Conservation (phyloP, 2,888 invertebrate species). For the Chloroclysta siterata region DNA sequence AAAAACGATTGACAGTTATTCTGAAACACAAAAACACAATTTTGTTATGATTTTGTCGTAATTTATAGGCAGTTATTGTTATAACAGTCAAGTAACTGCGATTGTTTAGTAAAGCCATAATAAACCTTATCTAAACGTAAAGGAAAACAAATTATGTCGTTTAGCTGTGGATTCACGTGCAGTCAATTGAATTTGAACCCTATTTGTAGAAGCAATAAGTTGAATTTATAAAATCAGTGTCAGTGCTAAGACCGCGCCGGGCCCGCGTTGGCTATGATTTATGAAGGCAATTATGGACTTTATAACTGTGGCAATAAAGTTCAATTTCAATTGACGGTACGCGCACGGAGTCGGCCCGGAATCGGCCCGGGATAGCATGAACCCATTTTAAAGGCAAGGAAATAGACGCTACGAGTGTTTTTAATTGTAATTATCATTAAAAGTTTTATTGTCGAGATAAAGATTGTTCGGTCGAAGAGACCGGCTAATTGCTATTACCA, state of each 20-base stretch:
- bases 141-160: constrained; percentile 30
- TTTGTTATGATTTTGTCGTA: not conserved
- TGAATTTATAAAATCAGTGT: too few relatives aligned
- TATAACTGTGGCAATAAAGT: too few relatives aligned
- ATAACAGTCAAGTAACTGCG: not conserved
- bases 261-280: too few relatives aligned
- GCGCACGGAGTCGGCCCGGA: too few relatives aligned
- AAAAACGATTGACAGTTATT: too few relatives aligned
- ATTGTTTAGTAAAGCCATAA: constrained; percentile 10
- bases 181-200: too few relatives aligned
- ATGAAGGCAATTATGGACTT: too few relatives aligned
- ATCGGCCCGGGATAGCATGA: too few relatives aligned
- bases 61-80: not conserved
- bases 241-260: too few relatives aligned
- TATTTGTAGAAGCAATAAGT: too few relatives aligned
- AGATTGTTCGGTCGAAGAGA: constrained; percentile 32
- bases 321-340: too few relatives aligned
- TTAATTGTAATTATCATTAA: constrained; percentile 44
- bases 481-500: constrained; percentile 35
- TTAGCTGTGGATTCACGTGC: constrained; percentile 4
- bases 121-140: constrained; percentile 20
- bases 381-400: constrained; percentile 8
- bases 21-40: too few relatives aligned
- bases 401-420: constrained; percentile 36
- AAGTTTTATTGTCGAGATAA: constrained; percentile 42